Evolutionary conservation across 2,888 invertebrate species (phyloP), one percentile per base, ranked within the genome.

Genomic region (Campopleginae sp.): DNA sequence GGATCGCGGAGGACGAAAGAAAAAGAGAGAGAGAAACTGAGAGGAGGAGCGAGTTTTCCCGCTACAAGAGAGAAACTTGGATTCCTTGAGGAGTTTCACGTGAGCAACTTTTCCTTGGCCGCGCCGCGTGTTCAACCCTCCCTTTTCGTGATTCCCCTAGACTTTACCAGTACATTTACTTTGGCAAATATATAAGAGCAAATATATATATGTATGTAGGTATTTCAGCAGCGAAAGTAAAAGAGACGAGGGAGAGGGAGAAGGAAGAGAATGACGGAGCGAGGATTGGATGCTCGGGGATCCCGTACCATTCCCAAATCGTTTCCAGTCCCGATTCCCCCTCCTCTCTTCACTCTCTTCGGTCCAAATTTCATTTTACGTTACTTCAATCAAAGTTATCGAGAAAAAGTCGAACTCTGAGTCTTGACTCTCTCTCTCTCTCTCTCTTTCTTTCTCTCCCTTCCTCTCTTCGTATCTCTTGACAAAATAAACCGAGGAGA

Each of bases 71-170:
- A 51, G 74, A 86, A 86, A 80, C 82, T 86, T 83, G 74, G 74
- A 75, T 68, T 75, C 82, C 54, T 51, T 61, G 70, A 78, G 80
- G 68, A 86, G 77, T 83, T 58, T 86, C 77, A 51, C 80, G 48
- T 66, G 72, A 61, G 48, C 27, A 86, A 86, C 77, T 86, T 83
- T 83, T 86, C 85, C 77, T 54, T 74, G 74, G 31, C 68, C 44
- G 65, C 75, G 48, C 80, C 77, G 76, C 72, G 68, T 61, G 78
- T 76, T 80, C 82, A 42, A 80, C 54, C 80, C 42, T 58, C 58
- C 77, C 77, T 54, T 82, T 70, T 70, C 68, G 74, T 78, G 80
- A 83, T 80, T 86, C 63, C 54, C 48, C 68, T 63, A 70, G 80
- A 80, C 80, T 83, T 74, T 74, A 48, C 74, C 80, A 54, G 80